Conservation (phyloP, 2,888 invertebrate genomes). For the Chaitophorus viminalis region DNA sequence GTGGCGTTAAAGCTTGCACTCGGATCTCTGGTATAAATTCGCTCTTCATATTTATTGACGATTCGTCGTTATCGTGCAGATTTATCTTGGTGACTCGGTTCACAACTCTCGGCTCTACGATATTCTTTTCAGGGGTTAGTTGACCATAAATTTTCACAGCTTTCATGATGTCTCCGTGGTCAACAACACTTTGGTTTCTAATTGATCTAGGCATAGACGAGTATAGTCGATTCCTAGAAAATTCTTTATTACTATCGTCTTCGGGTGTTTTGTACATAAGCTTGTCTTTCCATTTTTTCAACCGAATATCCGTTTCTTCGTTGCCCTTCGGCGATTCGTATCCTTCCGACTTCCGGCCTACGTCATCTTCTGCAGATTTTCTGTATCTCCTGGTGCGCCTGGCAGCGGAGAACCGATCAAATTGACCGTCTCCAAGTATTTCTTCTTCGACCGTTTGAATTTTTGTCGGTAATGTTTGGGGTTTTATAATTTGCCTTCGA, state of each 20-base stretch:
- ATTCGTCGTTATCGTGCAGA: slow-evolving; percentile 64
- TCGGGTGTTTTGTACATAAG: slow-evolving; percentile 27
- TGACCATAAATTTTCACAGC: slow-evolving; percentile 51
- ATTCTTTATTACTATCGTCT: slow-evolving; percentile 8
- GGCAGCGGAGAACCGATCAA: slow-evolving; percentile 84
- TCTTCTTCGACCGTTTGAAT: slow-evolving; percentile 66
- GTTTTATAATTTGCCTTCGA: slow-evolving; percentile 75
- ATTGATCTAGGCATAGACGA: slow-evolving; percentile 58
- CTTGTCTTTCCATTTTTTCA: slow-evolving; percentile 65
- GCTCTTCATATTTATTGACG: slow-evolving; percentile 64
- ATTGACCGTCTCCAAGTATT: slow-evolving; percentile 79
- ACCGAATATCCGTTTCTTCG: slow-evolving; percentile 67
- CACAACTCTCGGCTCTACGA: slow-evolving; percentile 27
- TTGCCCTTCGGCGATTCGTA: slow-evolving; percentile 68
- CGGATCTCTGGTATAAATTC: slow-evolving; percentile 69
- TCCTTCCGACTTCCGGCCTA: slow-evolving; percentile 63
- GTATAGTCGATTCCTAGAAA: slow-evolving; percentile 45
- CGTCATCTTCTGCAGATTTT: slow-evolving; percentile 68
- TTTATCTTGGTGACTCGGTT: slow-evolving; percentile 54
- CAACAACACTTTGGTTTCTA: slow-evolving; percentile 51
- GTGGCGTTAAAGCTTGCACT: slow-evolving; percentile 69
- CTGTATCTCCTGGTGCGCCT: slow-evolving; percentile 85
- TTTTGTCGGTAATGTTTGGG: slow-evolving; percentile 62
- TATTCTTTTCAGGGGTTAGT: slow-evolving; percentile 36
- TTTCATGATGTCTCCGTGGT: slow-evolving; percentile 58